Conservation (phyloP, 2,888 invertebrate species). For the Chrysolina oricalcia region DNA sequence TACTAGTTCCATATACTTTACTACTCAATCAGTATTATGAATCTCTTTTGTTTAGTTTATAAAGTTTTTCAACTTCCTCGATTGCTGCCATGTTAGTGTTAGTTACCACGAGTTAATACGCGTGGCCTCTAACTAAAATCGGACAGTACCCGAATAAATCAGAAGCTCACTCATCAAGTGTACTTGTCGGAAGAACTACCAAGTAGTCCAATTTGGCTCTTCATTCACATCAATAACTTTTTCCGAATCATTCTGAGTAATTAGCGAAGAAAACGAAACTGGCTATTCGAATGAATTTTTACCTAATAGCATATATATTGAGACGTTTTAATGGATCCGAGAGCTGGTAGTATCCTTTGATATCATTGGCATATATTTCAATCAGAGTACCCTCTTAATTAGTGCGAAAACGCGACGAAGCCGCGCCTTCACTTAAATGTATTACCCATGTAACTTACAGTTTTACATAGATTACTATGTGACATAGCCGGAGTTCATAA, state of each 20-base stretch:
- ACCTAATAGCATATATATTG: conserved; percentile 39
- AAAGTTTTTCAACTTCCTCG: too few species aligned
- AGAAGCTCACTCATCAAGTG: too few species aligned
- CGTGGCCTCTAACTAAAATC: too few species aligned
- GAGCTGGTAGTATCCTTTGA: conserved; percentile 31
- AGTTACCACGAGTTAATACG: too few species aligned
- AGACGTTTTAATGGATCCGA: conserved; percentile 40
- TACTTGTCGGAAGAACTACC: too few species aligned
- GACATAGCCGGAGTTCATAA: conserved; percentile 35
- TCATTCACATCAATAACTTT: background rate
- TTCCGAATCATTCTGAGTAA: background rate
- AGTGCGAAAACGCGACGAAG: conserved; percentile 59
- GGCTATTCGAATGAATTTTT: background rate
- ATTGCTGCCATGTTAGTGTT: too few species aligned
- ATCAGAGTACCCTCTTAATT: conserved; percentile 65
- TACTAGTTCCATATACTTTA: too few species aligned
- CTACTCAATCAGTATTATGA: too few species aligned
- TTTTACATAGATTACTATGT: conserved; percentile 59
- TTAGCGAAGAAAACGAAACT: background rate
- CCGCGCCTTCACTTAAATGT: conserved; percentile 61
- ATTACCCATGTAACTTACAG: conserved; percentile 62
- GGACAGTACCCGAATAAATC: too few species aligned
- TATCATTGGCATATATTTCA: conserved; percentile 66
- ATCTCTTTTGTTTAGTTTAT: too few species aligned
- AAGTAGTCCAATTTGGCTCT: too few species aligned